Evolutionary conservation across 2,113 vertebrate genomes (phyloP).

Genomic region (Pluvialis apricaria): DNA sequence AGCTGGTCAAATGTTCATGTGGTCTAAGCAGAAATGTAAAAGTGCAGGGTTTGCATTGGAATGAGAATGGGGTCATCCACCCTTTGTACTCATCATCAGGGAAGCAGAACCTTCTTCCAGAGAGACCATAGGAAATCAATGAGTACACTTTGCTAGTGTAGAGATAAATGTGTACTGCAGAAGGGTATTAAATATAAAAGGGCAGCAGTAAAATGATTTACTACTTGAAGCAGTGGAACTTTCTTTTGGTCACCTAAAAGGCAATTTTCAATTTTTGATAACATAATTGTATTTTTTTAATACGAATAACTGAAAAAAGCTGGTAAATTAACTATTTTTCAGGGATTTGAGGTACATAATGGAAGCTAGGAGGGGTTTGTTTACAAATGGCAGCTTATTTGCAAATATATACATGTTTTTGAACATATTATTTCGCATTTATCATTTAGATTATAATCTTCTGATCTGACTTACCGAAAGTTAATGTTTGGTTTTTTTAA

Average conservation of each 20-base stretch:
- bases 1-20: conserved; percentile 38
- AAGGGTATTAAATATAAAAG: conserved; percentile 76
- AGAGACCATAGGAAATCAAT: conserved; percentile 91
- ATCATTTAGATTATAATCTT: not conserved
- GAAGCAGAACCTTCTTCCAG: conserved; percentile 85
- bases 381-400: not conserved
- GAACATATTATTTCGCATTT: not conserved
- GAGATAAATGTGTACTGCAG: conserved; percentile 72
- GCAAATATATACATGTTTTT: not conserved
- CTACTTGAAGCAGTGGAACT: conserved; percentile 54
- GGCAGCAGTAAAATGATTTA: conserved; percentile 73
- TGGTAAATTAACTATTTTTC: not conserved
- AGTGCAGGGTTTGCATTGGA: conserved; percentile 76
- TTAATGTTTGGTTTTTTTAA: not conserved
- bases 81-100: conserved; percentile 84
- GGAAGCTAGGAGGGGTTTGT: not conserved
- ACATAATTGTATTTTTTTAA: conserved; percentile 24
- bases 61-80: conserved; percentile 87
- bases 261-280: conserved; percentile 55
- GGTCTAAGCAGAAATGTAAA: conserved; percentile 69
- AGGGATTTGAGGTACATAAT: not conserved
- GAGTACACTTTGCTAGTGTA: conserved; percentile 77
- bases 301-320: not conserved
- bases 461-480: conserved; percentile 20
- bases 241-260: conserved; percentile 64